Evolutionary conservation across 1,140 invertebrate species (phyloP).

Genomic region (Philotrypesis tridentata): DNA sequence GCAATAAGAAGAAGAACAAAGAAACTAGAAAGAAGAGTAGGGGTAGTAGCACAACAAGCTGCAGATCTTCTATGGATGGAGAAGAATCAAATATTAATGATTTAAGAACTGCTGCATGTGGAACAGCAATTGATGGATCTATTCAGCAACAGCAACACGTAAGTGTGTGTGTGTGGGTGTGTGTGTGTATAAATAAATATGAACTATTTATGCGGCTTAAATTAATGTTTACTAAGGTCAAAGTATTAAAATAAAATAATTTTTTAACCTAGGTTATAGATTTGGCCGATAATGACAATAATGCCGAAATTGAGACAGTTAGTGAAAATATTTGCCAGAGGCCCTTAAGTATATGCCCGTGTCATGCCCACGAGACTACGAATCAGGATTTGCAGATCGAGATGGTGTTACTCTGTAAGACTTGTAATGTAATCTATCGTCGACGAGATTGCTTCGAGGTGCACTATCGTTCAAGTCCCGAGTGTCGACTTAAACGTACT

Average conservation of each 20-base stretch:
- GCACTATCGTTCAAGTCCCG: slow-evolving; percentile 57
- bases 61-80: slow-evolving; percentile 5
- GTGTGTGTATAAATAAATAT: no score
- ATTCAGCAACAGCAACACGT: neutral
- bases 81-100: slow-evolving; percentile 19
- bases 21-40: slow-evolving; percentile 26
- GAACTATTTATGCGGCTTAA: no score
- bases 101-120: neutral
- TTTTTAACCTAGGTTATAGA: neutral
- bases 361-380: slow-evolving; percentile 58
- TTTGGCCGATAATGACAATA: neutral
- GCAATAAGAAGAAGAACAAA: slow-evolving; percentile 21
- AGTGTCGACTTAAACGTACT: slow-evolving; percentile 54
- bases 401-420: slow-evolving; percentile 62
- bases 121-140: neutral
- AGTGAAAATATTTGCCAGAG: neutral
- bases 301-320: neutral
- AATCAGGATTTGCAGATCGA: slow-evolving; percentile 62
- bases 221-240: no score
- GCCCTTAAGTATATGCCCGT: slow-evolving; percentile 58
- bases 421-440: slow-evolving; percentile 63
- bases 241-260: neutral
- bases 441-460: slow-evolving; percentile 63
- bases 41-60: slow-evolving; percentile 6
- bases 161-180: neutral